These are phyloP conservation scores for Bovichtus variegatus DNA, from an alignment of 2,797 vertebrate genomes.

Conservation along the genomic window DNA sequence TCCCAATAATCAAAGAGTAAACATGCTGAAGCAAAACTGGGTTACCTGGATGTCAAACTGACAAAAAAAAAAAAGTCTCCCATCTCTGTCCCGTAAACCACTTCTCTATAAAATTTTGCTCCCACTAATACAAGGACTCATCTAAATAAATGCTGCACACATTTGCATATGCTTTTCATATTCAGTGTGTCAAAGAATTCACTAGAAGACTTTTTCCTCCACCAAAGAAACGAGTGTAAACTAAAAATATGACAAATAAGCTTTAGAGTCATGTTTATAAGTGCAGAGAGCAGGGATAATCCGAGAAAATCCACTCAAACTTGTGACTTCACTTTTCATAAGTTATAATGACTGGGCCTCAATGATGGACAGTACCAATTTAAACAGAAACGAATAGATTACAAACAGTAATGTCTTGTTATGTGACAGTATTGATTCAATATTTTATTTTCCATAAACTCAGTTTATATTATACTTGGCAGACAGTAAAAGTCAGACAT, in stretches of 20 bases:
- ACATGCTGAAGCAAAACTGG: slow-evolving; percentile 80
- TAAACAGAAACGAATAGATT: slow-evolving; percentile 5
- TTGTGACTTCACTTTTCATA: slow-evolving; percentile 35
- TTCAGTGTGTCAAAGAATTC: slow-evolving; percentile 42
- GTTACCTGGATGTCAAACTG: slow-evolving; percentile 84
- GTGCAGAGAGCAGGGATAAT: slow-evolving; percentile 43
- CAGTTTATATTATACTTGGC: not conserved
- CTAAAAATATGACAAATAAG: slow-evolving; percentile 49
- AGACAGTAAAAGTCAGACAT: not conserved
- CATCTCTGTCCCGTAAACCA: slow-evolving; percentile 47
- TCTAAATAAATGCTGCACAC: slow-evolving; percentile 43
- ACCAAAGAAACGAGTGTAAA: slow-evolving; percentile 38
- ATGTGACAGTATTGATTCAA: not conserved
- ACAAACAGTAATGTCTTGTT: not conserved
- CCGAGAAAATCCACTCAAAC: slow-evolving; percentile 35
- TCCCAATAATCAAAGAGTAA: slow-evolving; percentile 81
- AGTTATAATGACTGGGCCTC: slow-evolving; percentile 11
- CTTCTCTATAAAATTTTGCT: slow-evolving; percentile 24
- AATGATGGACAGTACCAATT: slow-evolving; percentile 16
- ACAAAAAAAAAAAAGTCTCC: slow-evolving; percentile 67
- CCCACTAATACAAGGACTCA: slow-evolving; percentile 51
- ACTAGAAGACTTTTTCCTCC: not conserved
- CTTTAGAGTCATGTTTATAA: slow-evolving; percentile 16
- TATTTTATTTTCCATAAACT: not conserved
- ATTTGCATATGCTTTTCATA: slow-evolving; percentile 53